Percentiles rank a stretch among this genome's conserved stretches.
Conservation (phyloP, 2,888 invertebrate genomes). For the Urechis unicinctus region DNA sequence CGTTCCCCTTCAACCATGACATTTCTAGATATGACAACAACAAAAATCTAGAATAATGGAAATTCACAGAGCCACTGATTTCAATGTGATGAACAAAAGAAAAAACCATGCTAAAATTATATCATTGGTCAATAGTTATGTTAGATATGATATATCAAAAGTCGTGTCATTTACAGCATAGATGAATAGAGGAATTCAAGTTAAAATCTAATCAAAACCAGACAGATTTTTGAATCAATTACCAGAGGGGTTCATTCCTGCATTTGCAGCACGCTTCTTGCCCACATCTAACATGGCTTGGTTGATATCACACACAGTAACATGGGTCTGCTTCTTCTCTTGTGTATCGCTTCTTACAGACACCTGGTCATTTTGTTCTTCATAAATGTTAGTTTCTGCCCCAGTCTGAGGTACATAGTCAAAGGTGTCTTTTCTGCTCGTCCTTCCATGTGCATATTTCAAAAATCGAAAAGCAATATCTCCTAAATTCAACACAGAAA, state of each 20-base stretch:
- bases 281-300: slow-evolving; percentile 92
- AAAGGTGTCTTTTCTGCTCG: not conserved
- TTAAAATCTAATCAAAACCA: too few species aligned
- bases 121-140: too few species aligned
- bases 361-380: not conserved
- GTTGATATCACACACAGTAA: slow-evolving; percentile 73
- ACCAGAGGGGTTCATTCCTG: too few species aligned
- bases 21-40: too few species aligned
- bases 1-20: slow-evolving; percentile 69
- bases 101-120: too few species aligned
- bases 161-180: too few species aligned
- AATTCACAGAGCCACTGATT: too few species aligned
- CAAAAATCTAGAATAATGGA: too few species aligned
- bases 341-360: not conserved
- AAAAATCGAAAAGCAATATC: slow-evolving; percentile 87
- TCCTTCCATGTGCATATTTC: slow-evolving; percentile 30
- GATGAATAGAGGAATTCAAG: too few species aligned
- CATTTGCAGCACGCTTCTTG: slow-evolving; percentile 62
- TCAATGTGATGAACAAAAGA: too few species aligned
- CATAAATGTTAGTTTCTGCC: not conserved
- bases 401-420: not conserved
- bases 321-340: slow-evolving; percentile 22
- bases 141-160: too few species aligned
- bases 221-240: too few species aligned
- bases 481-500: slow-evolving; percentile 58